phyloP scores from a whole-genome alignment of 2,113 vertebrate species.

The Ciconia maguari region DNA sequence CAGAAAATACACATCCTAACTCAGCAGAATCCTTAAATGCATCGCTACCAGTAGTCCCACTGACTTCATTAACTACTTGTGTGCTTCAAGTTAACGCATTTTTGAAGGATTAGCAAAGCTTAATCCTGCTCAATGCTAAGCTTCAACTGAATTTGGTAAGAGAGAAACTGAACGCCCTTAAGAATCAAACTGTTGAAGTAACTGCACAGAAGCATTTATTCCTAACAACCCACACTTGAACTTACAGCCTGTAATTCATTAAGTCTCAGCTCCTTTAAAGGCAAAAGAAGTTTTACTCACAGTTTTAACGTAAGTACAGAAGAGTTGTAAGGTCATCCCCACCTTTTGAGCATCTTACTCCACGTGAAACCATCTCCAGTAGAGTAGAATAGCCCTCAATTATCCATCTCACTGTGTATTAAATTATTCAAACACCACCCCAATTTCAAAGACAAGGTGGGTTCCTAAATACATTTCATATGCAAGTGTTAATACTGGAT shows the following conservation, averaged over 20 bases:
- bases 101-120: not conserved
- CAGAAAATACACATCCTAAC: not conserved
- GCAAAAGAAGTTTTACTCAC: not conserved
- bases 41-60: not conserved
- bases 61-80: not conserved
- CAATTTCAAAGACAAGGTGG: not conserved
- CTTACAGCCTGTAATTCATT: not conserved
- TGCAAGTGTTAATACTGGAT: not conserved
- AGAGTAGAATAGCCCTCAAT: not conserved
- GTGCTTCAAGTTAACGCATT: not conserved
- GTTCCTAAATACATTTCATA: not conserved
- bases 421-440: not conserved
- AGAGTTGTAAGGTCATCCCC: not conserved
- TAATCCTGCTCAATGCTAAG: not conserved
- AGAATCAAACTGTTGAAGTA: not conserved
- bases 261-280: not conserved
- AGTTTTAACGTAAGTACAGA: not conserved
- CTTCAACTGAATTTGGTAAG: not conserved
- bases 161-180: not conserved
- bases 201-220: not conserved
- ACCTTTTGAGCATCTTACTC: not conserved
- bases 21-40: not conserved
- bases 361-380: not conserved
- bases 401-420: not conserved
- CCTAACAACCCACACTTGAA: not conserved